Conservation (phyloP, 2,113 vertebrate species). For the Prunella himalayana region DNA sequence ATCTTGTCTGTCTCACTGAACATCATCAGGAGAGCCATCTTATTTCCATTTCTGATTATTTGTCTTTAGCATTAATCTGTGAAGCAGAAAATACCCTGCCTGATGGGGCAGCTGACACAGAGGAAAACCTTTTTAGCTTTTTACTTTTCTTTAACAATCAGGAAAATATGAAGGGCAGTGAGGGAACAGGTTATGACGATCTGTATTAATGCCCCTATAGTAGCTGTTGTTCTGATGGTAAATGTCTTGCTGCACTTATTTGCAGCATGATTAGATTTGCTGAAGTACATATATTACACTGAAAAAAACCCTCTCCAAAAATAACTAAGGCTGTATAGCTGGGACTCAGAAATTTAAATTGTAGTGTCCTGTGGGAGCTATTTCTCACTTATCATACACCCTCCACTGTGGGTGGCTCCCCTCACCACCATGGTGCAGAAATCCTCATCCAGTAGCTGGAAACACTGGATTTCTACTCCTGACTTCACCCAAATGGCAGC, state of each 20-base stretch:
- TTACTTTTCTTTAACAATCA: background rate
- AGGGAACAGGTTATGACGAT: background rate
- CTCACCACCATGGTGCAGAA: background rate
- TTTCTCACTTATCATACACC: background rate
- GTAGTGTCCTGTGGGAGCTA: background rate
- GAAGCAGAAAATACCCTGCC: background rate
- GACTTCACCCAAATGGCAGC: background rate
- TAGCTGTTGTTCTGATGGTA: background rate
- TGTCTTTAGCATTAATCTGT: background rate
- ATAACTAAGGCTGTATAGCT: background rate
- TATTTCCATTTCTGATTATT: slow-evolving; percentile 4
- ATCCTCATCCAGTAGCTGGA: background rate
- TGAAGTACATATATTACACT: background rate
- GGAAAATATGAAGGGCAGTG: background rate
- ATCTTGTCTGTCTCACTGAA: background rate
- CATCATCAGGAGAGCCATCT: background rate
- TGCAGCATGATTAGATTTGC: background rate
- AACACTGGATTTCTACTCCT: background rate
- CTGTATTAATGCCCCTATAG: background rate
- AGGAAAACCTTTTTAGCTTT: background rate
- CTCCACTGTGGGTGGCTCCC: background rate
- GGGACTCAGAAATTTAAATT: background rate
- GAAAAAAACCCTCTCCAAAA: background rate
- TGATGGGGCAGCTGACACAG: background rate
- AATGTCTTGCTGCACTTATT: background rate